Evolutionary conservation across 2,113 vertebrate genomes (phyloP).

Genomic region (Clinocottus analis): DNA sequence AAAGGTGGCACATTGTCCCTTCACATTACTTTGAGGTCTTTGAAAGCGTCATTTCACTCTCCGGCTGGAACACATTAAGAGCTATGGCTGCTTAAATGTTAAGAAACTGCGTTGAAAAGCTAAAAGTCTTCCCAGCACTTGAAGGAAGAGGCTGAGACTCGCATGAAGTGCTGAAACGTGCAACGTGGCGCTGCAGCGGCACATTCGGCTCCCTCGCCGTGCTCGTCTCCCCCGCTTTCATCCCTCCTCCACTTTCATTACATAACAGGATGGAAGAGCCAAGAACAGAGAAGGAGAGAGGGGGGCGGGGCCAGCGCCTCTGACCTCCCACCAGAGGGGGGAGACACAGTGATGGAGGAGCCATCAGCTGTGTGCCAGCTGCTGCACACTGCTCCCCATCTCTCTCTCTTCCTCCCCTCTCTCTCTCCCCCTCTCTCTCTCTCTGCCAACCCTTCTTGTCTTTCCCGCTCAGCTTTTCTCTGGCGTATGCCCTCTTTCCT

Average conservation of each 20-base stretch:
- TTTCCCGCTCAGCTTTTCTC: constrained; percentile 38
- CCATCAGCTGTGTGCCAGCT: constrained; percentile 75
- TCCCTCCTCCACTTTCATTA: constrained; percentile 55
- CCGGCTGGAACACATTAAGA: background rate
- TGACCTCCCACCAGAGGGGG: constrained; percentile 76
- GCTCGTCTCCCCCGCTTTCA: constrained; percentile 19
- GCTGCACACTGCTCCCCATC: constrained; percentile 43
- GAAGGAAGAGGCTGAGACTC: background rate
- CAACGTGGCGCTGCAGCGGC: background rate
- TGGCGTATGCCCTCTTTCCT: constrained; percentile 27
- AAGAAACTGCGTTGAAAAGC: background rate
- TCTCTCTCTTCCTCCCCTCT: background rate
- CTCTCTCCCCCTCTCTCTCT: constrained; percentile 16
- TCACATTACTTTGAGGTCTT: background rate
- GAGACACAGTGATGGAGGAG: constrained; percentile 76
- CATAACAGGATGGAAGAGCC: constrained; percentile 57
- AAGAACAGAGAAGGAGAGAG: constrained; percentile 45
- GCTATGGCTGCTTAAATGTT: background rate
- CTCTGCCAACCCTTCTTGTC: constrained; percentile 45
- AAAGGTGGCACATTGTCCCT: too few species aligned
- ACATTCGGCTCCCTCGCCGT: background rate
- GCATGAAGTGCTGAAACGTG: background rate
- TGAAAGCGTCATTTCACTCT: background rate
- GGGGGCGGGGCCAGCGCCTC: constrained; percentile 42
- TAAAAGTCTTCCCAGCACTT: background rate